Percentiles rank a stretch among this genome's conserved stretches.
Evolutionary conservation across 2,888 invertebrate genomes (phyloP).

Genomic region (Nebria brevicollis): DNA sequence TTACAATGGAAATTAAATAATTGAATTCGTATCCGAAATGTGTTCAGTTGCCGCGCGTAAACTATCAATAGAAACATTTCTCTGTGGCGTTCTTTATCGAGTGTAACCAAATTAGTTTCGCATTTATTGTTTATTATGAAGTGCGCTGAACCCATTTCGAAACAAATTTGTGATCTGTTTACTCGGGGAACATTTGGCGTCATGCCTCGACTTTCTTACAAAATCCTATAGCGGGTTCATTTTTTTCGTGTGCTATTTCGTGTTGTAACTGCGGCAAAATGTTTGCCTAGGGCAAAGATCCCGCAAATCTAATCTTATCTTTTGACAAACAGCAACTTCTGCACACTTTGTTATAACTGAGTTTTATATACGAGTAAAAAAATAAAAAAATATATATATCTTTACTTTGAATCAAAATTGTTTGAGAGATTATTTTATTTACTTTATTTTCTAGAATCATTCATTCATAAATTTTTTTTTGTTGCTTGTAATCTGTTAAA

Average conservation of each 20-base stretch:
- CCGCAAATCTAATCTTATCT: slow-evolving; percentile 9
- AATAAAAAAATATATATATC: no score
- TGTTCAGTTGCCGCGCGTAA: not conserved
- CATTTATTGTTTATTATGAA: slow-evolving; percentile 40
- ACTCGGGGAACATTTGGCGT: slow-evolving; percentile 31
- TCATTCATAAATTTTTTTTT: not conserved
- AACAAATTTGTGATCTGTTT: slow-evolving; percentile 37
- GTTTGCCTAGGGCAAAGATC: slow-evolving; percentile 15
- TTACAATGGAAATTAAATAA: not conserved
- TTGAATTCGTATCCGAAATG: not conserved
- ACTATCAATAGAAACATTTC: not conserved
- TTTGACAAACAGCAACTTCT: not conserved
- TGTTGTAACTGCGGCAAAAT: slow-evolving; percentile 32
- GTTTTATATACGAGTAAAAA: no score
- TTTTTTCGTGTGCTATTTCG: slow-evolving; percentile 13
- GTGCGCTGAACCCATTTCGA: slow-evolving; percentile 40
- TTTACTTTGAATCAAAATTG: no score
- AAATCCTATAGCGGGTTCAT: slow-evolving; percentile 32
- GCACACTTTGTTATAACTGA: not conserved
- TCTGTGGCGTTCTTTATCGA: not conserved
- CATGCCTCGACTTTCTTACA: slow-evolving; percentile 34
- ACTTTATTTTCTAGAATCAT: no score
- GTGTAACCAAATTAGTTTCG: not conserved
- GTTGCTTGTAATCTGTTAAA: not conserved
- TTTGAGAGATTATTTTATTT: no score